phyloP scores from a whole-genome alignment of 2,888 invertebrate genomes.

The Chalcosyrphus nemorum region DNA sequence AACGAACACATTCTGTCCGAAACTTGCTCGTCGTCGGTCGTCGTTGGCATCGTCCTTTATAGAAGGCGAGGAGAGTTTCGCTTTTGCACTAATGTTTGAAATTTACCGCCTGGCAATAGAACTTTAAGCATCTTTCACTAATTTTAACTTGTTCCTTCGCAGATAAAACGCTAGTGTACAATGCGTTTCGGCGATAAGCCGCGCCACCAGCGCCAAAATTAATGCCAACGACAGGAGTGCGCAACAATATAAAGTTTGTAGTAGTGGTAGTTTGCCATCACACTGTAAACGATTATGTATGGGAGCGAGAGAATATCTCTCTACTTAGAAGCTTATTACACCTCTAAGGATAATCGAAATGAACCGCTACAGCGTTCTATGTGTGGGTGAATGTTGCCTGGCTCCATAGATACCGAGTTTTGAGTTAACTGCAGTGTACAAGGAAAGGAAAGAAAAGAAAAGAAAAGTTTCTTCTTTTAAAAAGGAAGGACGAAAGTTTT shows the following conservation, averaged over 20 bases:
- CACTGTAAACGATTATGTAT: constrained; percentile 64
- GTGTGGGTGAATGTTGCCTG: neutral
- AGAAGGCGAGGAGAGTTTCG: too few species aligned
- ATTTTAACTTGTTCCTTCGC: constrained; percentile 59
- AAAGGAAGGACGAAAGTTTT: constrained; percentile 61
- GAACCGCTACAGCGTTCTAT: constrained; percentile 41
- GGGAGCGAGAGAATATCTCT: constrained; percentile 21
- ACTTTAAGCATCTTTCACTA: constrained; percentile 69
- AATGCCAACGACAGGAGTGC: constrained; percentile 63
- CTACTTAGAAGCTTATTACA: constrained; percentile 68
- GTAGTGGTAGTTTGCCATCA: neutral
- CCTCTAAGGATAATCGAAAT: constrained; percentile 72
- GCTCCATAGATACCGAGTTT: neutral
- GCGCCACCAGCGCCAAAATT: constrained; percentile 52
- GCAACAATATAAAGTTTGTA: constrained; percentile 48
- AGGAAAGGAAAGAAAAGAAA: constrained; percentile 45
- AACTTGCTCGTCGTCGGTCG: constrained; percentile 25
- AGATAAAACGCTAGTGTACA: constrained; percentile 37
- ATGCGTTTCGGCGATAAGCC: constrained; percentile 59
- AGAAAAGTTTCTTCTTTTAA: constrained; percentile 36
- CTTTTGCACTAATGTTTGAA: constrained; percentile 27
- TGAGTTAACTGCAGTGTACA: constrained; percentile 42
- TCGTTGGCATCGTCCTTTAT: neutral
- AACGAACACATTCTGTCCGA: constrained; percentile 13
- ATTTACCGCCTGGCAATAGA: constrained; percentile 60